phyloP scores from a whole-genome alignment of 2,888 invertebrate species.

The Heterodera filipjevi region DNA sequence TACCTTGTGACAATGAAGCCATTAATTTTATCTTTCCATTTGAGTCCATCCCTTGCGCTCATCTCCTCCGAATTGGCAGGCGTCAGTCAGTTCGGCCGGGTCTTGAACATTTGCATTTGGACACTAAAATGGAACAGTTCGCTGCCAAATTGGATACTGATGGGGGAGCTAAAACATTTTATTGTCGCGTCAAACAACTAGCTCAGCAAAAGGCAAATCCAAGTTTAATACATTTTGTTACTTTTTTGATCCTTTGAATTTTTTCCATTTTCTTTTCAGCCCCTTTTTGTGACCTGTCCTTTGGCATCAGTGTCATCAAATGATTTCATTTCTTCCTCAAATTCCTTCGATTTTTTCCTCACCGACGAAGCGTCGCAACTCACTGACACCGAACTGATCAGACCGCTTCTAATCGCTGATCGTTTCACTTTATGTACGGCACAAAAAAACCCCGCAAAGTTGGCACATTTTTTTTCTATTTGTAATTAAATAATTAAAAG shows the following conservation, averaged over 20 bases:
- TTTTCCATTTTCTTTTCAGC: neutral
- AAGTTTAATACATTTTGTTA: neutral
- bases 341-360: neutral
- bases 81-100: neutral
- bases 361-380: neutral
- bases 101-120: neutral
- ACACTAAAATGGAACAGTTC: neutral
- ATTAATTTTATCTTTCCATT: neutral
- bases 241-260: neutral
- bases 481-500: neutral
- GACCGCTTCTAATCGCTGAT: neutral
- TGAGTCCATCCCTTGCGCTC: neutral
- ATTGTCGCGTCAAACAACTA: neutral
- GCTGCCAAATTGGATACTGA: neutral
- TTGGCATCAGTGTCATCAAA: neutral
- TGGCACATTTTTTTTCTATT: neutral
- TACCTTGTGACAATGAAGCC: no score
- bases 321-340: conserved; percentile 1
- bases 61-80: neutral
- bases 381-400: neutral
- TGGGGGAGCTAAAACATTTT: neutral
- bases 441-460: neutral
- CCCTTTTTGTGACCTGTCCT: neutral
- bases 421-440: neutral
- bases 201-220: neutral